Evolutionary conservation across 2,888 invertebrate genomes (phyloP), one percentile per base, ranked within the genome.

Genomic region (Herminia tarsipennalis): DNA sequence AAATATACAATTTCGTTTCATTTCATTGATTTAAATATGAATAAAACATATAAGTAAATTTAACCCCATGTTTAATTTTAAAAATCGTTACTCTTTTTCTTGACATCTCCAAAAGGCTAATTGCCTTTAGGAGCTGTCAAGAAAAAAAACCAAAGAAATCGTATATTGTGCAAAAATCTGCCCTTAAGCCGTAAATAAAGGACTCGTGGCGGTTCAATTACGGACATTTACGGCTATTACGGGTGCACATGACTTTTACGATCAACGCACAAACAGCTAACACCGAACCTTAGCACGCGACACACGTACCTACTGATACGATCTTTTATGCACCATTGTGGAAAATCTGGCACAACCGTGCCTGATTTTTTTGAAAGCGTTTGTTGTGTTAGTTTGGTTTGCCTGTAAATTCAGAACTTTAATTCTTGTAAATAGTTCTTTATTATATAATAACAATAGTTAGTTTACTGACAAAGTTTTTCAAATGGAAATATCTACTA

Each of bases 211-310:
- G 53, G 42, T 59, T 74, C 66, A 68, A 73, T 73, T 69, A 71
- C 35, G 18, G 13, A n/a, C 21, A 38, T 44, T 42, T 28, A 44
- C 12, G 13, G 10, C 12, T 17, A 25, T 13, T 28, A 28, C 66
- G 57, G 67, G 60, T 75, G 63, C 67, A 70, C 50, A 66, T 68
- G 73, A 72, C 70, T 64, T 69, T 76, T 72, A 72, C 54, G 56
- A 50, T 52, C 21, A 46, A 41, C 35, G 12, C 14, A 27, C 20
- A 10, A 4, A 3, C 10, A n/a, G 17, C 13, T 2, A 3, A 18
- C 24, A 20, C 50, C 24, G 65, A 73, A 72, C 74, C 74, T 73
- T 72, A 66, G 64, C 78, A 80, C 77, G 76, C 69, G 55, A 75
- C 58, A 47, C 46, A 37, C 54, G 41, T 52, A 58, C 16, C 2